These are phyloP conservation scores for Malurus splendens DNA, from an alignment of 2,797 vertebrate species.

Conservation along the genomic window DNA sequence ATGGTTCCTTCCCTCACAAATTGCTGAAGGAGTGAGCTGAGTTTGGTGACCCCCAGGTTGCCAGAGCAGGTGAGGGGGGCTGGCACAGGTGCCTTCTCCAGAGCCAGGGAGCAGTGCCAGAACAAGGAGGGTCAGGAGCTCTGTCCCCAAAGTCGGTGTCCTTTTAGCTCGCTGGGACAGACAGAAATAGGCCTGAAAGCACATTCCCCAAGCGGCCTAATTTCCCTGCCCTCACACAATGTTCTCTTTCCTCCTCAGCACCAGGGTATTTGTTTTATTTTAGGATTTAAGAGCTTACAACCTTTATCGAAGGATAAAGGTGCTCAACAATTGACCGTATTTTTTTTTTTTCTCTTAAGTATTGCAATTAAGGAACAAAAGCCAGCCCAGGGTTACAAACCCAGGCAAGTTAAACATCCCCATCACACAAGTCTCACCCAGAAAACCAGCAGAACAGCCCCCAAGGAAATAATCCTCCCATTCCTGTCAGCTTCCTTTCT, in stretches of 20 bases:
- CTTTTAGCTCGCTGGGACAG: neutral
- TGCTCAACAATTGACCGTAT: neutral
- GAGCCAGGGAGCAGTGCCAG: neutral
- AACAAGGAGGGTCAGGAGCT: neutral
- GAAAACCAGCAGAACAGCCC: neutral
- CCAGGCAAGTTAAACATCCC: neutral
- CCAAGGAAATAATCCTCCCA: neutral
- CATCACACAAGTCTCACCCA: neutral
- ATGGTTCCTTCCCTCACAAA: neutral
- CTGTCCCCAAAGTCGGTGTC: neutral
- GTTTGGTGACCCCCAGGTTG: neutral
- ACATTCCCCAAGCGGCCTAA: neutral
- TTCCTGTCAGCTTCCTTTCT: neutral
- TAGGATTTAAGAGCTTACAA: neutral
- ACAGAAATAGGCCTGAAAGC: constrained; percentile 6
- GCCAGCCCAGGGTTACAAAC: neutral
- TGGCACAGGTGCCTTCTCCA: neutral
- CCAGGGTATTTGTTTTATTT: neutral
- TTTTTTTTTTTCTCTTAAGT: neutral
- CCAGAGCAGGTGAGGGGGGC: neutral
- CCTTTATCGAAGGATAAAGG: neutral
- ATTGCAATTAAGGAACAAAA: neutral
- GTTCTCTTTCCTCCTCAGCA: constrained; percentile 5
- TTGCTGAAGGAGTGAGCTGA: neutral
- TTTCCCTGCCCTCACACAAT: neutral